These are phyloP conservation scores for Sapayoa aenigma DNA, from an alignment of 2,113 vertebrate species.

Conservation along the genomic window DNA sequence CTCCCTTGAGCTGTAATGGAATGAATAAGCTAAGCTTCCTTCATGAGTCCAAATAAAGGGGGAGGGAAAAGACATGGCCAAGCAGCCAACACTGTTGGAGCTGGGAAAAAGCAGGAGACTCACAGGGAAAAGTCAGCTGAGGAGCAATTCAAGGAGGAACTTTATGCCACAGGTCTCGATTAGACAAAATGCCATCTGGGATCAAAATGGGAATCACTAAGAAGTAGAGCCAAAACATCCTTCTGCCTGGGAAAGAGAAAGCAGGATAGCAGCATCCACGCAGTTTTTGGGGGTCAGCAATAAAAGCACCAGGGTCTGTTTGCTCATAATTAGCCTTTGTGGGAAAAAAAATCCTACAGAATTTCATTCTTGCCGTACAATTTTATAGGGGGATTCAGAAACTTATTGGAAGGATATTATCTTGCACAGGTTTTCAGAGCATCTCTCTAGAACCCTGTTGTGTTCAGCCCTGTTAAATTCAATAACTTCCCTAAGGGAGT, in stretches of 20 bases:
- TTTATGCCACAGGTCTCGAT: background rate
- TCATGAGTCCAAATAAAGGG: background rate
- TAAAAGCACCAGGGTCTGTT: background rate
- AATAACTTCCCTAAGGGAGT: conserved; percentile 60
- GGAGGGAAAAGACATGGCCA: background rate
- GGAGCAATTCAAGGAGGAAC: background rate
- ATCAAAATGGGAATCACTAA: background rate
- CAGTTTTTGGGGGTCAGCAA: background rate
- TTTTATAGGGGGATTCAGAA: background rate
- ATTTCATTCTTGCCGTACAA: background rate
- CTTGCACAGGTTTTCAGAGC: conserved; percentile 12
- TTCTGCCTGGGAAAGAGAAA: background rate
- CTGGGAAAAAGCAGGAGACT: background rate
- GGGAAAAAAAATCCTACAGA: background rate
- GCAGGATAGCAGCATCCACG: background rate
- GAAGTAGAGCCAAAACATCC: background rate
- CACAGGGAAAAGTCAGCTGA: accelerated
- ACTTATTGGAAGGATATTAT: background rate
- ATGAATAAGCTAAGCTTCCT: background rate
- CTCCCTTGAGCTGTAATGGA: background rate
- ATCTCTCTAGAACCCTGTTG: conserved; percentile 35
- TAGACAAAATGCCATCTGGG: background rate
- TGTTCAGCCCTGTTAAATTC: conserved; percentile 58
- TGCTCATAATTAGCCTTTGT: background rate
- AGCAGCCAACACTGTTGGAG: background rate